phyloP scores from a whole-genome alignment of 1,140 invertebrate species.

The Drosophila seguyi region DNA sequence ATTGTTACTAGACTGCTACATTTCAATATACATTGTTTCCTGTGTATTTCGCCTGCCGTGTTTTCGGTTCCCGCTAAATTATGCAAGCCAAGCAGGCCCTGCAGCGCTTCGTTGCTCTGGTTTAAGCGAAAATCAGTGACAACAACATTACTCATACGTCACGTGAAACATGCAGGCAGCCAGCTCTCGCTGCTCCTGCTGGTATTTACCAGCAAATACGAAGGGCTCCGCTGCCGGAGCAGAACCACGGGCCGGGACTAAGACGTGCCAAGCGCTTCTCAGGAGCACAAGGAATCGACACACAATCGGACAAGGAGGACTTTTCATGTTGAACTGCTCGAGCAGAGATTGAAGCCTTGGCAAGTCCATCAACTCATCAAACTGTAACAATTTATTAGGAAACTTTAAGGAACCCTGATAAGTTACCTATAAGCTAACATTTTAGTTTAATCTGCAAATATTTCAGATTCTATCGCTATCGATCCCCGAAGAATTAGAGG shows the following conservation, averaged over 20 bases:
- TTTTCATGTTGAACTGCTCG: constrained; percentile 28
- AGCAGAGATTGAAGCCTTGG: constrained; percentile 53
- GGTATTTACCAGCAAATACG: constrained; percentile 44
- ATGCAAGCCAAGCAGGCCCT: constrained; percentile 62
- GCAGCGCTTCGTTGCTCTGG: constrained; percentile 47
- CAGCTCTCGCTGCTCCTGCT: not conserved
- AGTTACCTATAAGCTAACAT: not conserved
- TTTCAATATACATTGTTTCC: not conserved
- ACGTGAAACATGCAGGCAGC: constrained; percentile 54
- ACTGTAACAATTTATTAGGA: not conserved
- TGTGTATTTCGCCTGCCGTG: constrained; percentile 24
- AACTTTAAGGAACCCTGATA: not conserved
- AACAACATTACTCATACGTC: constrained; percentile 82
- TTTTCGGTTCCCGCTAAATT: constrained; percentile 64
- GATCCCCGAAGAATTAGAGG: not conserved
- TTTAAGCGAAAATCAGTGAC: constrained; percentile 76
- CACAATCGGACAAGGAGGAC: not conserved
- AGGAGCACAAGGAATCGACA: not conserved
- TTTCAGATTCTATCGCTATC: not conserved
- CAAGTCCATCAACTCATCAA: constrained; percentile 31
- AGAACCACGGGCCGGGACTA: constrained; percentile 2
- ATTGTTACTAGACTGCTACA: no score
- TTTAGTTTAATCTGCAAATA: not conserved
- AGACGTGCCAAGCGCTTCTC: constrained; percentile 39
- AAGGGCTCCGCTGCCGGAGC: constrained; percentile 6